These are phyloP conservation scores for Glomeris maerens DNA, from an alignment of 1,140 invertebrate genomes.

Conservation along the genomic window DNA sequence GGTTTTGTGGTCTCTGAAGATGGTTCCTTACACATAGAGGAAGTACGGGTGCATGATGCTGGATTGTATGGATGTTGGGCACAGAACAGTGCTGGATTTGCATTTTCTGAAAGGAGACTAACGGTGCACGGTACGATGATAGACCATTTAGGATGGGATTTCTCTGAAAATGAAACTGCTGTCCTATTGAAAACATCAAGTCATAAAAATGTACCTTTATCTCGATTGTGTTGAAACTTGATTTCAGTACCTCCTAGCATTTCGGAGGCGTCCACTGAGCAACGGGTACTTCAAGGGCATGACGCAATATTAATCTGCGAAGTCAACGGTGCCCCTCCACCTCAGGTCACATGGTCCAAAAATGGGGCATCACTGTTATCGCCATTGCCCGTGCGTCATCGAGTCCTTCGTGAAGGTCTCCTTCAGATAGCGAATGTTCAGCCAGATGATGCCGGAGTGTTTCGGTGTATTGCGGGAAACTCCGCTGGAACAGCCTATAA, in stretches of 20 bases:
- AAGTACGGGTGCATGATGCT: too few species aligned
- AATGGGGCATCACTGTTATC: conserved; percentile 15
- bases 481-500: conserved; percentile 22
- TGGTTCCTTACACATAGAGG: too few species aligned
- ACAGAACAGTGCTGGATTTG: too few species aligned
- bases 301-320: conserved; percentile 21
- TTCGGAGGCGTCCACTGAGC: neutral
- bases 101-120: too few species aligned
- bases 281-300: neutral
- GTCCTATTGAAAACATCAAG: too few species aligned
- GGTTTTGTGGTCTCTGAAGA: too few species aligned
- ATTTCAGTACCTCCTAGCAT: conserved; percentile 13
- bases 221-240: too few species aligned
- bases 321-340: conserved; percentile 27
- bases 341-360: conserved; percentile 31
- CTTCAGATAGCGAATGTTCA: conserved; percentile 22
- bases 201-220: too few species aligned
- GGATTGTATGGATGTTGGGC: too few species aligned
- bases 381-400: neutral
- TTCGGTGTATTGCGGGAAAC: conserved; percentile 26
- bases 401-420: conserved; percentile 11
- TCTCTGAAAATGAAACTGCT: too few species aligned
- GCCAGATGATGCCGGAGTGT: conserved; percentile 22
- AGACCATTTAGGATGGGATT: too few species aligned
- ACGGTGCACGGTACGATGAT: too few species aligned